Base-by-base conservation (phyloP, 2,888 invertebrate species). In the Campopleginae sp. region DNA sequence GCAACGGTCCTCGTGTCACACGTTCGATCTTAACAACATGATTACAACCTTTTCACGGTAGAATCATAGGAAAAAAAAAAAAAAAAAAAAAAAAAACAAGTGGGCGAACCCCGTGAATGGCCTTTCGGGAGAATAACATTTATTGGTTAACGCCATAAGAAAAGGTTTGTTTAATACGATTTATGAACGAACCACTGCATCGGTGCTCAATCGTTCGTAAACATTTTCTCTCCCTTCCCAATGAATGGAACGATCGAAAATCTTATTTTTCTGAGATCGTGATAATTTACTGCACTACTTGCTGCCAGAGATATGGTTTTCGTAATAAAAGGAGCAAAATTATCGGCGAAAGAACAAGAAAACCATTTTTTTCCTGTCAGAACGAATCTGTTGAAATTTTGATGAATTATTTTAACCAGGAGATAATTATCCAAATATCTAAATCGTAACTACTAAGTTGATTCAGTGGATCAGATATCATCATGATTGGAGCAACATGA, bases 101-200 rank as follows among this genome's bases (percentile, higher is more conserved):
- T 58, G 1, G 63, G 61, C 8, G 46, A 19, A 23, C 54, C 42
- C 63, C 63, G 70, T 63, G 63, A 68, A 68, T 75, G 61, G 33
- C 33, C 27, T 66, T 74, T 71, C 54, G 70, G 31, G 19, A 70
- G 27, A 71, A 71, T 70, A 42, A 38, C 82, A 74, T 74, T 72
- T 46, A 48, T 33, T 44, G 38, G 23, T 54, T 44, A 77, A 66
- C 65, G 77, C 33, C 66, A 19, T 27, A 38, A 44, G 27, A 23
- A 33, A 27, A 14, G 12, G 44, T 72, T 46, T 54, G 6, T 14
- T 17, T 6, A 66, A 44, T 44, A 17, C 23, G 3, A 27, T 42
- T 42, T 8, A 19, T 14, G 5, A 7, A 46, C 51, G 33, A 75
- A 63, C 48, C 33, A 48, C 75, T 19, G 61, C 63, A 23, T 19